Evolutionary conservation across 2,113 vertebrate genomes (phyloP), one percentile per base, ranked within the genome.

Genomic region (Calcarius ornatus): DNA sequence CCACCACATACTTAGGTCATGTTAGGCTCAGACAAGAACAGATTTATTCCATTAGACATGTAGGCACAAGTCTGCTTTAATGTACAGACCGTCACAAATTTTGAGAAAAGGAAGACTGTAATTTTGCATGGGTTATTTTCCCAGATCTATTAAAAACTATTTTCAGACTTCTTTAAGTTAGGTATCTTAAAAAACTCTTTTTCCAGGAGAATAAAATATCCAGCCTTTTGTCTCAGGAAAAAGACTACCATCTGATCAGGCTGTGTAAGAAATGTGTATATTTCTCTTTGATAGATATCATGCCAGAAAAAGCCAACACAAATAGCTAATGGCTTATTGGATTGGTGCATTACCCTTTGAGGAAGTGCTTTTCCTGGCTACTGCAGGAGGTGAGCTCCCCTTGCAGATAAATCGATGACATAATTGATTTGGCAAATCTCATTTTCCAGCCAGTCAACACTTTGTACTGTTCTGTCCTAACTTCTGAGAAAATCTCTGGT

Each of bases 391-490:
- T 79, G 42, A 95, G 40, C 31, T 81, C 92, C 57, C 25, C 53
- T 75, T 53, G 73, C 35, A 94, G 60, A 91, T 88, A 92, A 90
- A 90, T 94, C 65, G 35, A 50, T 92, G 64, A 75, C 78, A 35
- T 84, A 83, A 89, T 30, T 69, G 81, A 95, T 94, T 78, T 81
- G 48, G 69, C 40, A 95, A 92, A 91, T 87, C 61, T 90, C 28
- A 89, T 95, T 81, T 95, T 94, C 65, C 81, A 82, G 43, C 35
- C 40, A 91, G 45, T 81, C 61, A 92, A 65, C 53, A 2, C 28
- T 88, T 78, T 30, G 18, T 60, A 63, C 7, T 21, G 11, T 68
- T 78, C 21, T 87, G 31, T 53, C 25, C 17, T 72, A 89, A 89
- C 61, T 87, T 81, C 71, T 78, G 48, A 81, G 77, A 81, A 92